These are phyloP conservation scores for Callipepla californica DNA, from an alignment of 2,113 vertebrate species.

Conservation along the genomic window DNA sequence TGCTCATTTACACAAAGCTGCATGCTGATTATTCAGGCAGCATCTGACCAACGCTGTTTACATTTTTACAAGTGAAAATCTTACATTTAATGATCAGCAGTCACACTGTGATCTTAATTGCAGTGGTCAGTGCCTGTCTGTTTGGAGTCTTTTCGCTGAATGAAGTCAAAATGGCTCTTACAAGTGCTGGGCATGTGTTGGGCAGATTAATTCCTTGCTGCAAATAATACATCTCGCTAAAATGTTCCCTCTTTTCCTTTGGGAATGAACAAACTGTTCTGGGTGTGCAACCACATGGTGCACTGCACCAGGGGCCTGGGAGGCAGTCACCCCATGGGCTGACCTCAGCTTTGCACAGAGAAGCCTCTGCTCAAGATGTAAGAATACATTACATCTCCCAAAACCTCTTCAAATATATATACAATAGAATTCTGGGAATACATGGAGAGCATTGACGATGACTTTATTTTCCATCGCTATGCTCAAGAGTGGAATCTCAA, in stretches of 20 bases:
- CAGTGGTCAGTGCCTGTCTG: background rate
- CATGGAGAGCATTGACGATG: background rate
- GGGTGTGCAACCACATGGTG: rapidly evolving
- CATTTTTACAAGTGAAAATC: background rate
- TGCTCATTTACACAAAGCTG: background rate
- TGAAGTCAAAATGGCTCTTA: background rate
- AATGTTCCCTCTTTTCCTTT: background rate
- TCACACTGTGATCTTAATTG: background rate
- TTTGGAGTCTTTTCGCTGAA: background rate
- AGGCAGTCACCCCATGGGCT: background rate
- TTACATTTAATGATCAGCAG: background rate
- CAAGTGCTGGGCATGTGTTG: background rate
- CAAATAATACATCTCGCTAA: background rate
- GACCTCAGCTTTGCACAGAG: background rate
- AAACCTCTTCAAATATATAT: background rate
- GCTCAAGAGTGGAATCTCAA: background rate
- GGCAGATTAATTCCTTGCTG: background rate
- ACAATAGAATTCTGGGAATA: background rate
- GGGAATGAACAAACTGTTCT: background rate
- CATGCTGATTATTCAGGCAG: background rate
- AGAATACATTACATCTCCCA: background rate
- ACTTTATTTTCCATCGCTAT: background rate
- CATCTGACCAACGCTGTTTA: background rate
- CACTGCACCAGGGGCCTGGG: background rate
- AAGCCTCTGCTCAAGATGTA: background rate